Base-by-base conservation (phyloP, 2,888 invertebrate genomes). In the Ormyrus nitidulus region DNA sequence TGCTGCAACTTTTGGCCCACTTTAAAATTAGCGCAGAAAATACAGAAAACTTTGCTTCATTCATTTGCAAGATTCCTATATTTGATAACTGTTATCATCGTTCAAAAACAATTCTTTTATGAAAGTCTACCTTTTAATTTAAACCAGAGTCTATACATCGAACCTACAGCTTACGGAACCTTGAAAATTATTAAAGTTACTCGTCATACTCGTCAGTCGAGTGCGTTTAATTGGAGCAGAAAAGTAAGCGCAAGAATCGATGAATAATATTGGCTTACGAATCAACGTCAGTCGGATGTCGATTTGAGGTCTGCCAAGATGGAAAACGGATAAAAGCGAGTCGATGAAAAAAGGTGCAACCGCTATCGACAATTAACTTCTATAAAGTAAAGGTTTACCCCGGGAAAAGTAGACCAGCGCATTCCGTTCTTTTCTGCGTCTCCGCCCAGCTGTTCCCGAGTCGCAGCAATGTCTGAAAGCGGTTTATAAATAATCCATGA, bases 401-500 rank as follows among this genome's bases (percentile, higher is more conserved):
- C 34, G 11, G 61, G 61, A 61, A 71, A 71, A 61, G 71, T 71
- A 51, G 71, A 34, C 34, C 71, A 49, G 44, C 48, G 10, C 19
- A 71, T 71, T 61, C 59, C 44, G n/a, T 51, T 71, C 44, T 72
- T 72, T 51, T 53, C n/a, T 6, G 49, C 34, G 5, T 13, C 7
- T 54, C 10, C 69, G n/a, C 5, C 51, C 5, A 11, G 13, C 34
- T n/a, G 56, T 51, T 51, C 54, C 5, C 56, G 56, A 62, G 9
- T 46, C 46, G 9, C 6, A 44, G 10, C 69, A 13, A 48, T 1
- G 44, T 13, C 8, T 58, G 48, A 34, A 59, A 51, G 61, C 5
- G 34, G 34, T 72, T 72, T 72, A 72, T 72, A 72, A 72, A 62
- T 72, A 72, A 72, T 62, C 51, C 71, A 53, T 72, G 71, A 72